Conservation (phyloP, 2,888 invertebrate genomes). For the Acanthosepion lycidas region DNA sequence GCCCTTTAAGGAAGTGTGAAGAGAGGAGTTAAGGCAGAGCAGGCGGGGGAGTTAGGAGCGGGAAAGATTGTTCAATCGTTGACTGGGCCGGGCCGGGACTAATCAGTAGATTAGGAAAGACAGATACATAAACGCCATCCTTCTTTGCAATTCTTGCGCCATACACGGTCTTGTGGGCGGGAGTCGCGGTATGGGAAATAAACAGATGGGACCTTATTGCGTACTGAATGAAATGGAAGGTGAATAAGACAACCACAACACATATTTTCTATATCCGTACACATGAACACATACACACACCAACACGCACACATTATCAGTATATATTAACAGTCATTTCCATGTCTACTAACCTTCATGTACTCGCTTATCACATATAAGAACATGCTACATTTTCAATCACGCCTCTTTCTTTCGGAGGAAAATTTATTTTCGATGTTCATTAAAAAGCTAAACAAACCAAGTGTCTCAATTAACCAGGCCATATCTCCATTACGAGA, state of each 20-base stretch:
- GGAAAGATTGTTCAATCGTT: not conserved
- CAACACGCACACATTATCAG: not conserved
- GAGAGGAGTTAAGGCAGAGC: not conserved
- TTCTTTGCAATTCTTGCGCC: not conserved
- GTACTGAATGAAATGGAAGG: not conserved
- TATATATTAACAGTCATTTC: no score
- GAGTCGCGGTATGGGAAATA: constrained; percentile 16
- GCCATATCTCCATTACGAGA: no score
- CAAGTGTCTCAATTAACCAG: no score
- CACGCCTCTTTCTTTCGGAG: no score
- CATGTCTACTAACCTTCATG: no score
- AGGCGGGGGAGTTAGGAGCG: not conserved
- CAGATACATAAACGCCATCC: not conserved
- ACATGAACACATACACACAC: not conserved
- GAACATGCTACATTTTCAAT: no score
- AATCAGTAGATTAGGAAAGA: constrained; percentile 8
- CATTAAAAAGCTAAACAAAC: no score
- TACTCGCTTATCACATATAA: no score
- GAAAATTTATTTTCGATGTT: no score
- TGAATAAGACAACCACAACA: not conserved
- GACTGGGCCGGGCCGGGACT: not conserved
- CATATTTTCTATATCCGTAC: not conserved
- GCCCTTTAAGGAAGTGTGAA: not conserved
- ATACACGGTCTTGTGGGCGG: not conserved
- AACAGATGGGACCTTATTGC: not conserved